Evolutionary conservation across 53 echinoderm and acorn worm genomes (phyloP).

Genomic region (Paracentrotus lividus): DNA sequence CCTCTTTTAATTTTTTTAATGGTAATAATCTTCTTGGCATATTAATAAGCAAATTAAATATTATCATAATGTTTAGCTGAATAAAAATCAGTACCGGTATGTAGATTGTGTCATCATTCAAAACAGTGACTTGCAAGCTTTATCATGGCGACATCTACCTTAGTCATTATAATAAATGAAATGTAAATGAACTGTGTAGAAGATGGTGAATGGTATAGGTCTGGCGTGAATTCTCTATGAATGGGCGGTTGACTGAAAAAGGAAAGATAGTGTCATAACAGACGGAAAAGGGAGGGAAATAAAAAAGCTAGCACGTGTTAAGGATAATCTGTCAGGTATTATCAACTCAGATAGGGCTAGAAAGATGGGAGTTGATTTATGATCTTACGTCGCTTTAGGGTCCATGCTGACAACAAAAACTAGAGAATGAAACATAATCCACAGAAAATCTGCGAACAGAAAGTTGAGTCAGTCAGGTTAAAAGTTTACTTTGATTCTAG

Average conservation of each 20-base stretch:
- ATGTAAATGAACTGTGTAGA: background rate
- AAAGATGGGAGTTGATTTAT: conserved; percentile 57
- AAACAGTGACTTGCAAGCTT: conserved; percentile 31
- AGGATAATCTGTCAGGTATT: conserved; percentile 45
- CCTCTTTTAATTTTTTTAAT: background rate
- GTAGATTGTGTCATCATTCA: background rate
- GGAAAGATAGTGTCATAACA: conserved; percentile 25
- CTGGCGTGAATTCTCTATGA: conserved; percentile 36
- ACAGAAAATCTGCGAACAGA: background rate
- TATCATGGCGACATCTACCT: background rate
- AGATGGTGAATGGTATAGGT: background rate
- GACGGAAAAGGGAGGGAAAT: conserved; percentile 59
- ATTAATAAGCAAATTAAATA: background rate
- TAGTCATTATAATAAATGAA: background rate
- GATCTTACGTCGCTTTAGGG: conserved; percentile 31
- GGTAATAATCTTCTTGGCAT: background rate
- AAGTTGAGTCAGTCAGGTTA: conserved; percentile 51
- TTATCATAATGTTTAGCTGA: background rate
- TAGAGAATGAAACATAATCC: background rate
- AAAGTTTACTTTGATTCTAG: background rate
- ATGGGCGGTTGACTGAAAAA: conserved; percentile 6
- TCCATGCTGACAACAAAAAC: conserved; percentile 46
- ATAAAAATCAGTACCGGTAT: background rate
- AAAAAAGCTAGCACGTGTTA: conserved; percentile 34
- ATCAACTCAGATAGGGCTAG: conserved; percentile 39